Base-by-base conservation (phyloP, 2,888 invertebrate species). In the Stomorhina lunata region DNA sequence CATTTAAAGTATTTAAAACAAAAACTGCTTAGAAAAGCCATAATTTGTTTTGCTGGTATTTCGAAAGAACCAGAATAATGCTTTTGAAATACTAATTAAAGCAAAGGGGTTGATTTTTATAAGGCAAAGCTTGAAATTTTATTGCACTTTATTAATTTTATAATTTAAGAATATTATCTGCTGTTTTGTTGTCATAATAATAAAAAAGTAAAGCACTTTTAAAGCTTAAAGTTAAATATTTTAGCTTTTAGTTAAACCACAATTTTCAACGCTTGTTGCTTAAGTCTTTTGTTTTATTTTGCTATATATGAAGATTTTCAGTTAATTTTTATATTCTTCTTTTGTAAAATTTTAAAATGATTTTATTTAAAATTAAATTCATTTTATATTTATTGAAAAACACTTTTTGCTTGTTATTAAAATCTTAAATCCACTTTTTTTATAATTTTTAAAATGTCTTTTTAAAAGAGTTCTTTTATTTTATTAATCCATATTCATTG, bases 201-300 rank as follows among this genome's bases (percentile, higher is more conserved):
- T 37, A 37, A 37, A 37, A 4, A n/a, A 12, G 4, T 9, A 37
- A 37, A 48, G 12, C 71, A 72, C 59, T 72, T 50, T n/a, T 12
- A 27, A 50, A 37, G 17, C 12, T 59, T 48, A 7, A 61, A 72
- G 34, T 27, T 59, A n/a, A 22, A 27, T 15, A n/a, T n/a, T 71
- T 32, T 50, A 27, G 15, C n/a, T 25, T 37, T 25, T 9, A 17
- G n/a, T 9, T 43, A 9, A 7, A 4, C 15, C 27, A 61, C 17
- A 17, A 61, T 20, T 32, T 37, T 3, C 6, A n/a, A n/a, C n/a
- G 61, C 57, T 57, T 45, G 72, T 50, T 3, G 37, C 71, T 80
- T 78, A 79, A 77, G 76, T 82, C 84, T 82, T 83, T 84, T 77
- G 77, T 27, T 82, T 75, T 48, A 25, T 20, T 45, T 50, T 50